Evolutionary conservation across 2,797 vertebrate genomes (phyloP), one percentile per base, ranked within the genome.

Genomic region (Enteromius mattozi): DNA sequence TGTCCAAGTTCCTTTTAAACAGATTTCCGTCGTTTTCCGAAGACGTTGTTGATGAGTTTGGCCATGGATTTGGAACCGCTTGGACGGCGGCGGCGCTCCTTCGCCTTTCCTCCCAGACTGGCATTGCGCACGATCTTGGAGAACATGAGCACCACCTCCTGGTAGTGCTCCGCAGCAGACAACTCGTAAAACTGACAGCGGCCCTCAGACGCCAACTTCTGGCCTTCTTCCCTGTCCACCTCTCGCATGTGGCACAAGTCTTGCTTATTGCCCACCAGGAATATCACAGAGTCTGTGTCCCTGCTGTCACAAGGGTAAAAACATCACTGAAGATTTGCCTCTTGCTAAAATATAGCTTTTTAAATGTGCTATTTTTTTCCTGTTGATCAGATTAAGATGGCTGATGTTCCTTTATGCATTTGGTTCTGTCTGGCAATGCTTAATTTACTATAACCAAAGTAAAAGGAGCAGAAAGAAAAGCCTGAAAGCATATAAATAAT

Each of bases 181-280:
- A 98, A 92, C 93, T 97, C 96, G 27, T 93, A 96, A 91, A 97
- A 97, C 1, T 96, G 96, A 87, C 96, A 96, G 40, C 83, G 94
- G 84, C 90, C 90, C 21, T 97, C 96, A 0, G 91, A 30, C 0
- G 96, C 96, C 86, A 98, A 86, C 69, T 92, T 92, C 71, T 96
- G 95, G 24, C 95, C 96, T 90, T 98, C 97, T 16, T 97, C 96
- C 86, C 93, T 93, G 85, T 91, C 91, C 49, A 97, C 95, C 84
- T 97, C 95, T 9, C 96, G 92, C 91, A 95, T 83, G 49, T 97
- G 97, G 80, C 97, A 96, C 65, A 97, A 92, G 92, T 98, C 97
- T 88, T 96, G 96, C 86, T 98, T 97, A 89, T 97, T 98, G 30
- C 96, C 97, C 86, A 98, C 95, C 89, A 98, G 86, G 88, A 96